Percentiles rank a stretch among this genome's conserved stretches.
Conservation (phyloP, 53 echinoderm and acorn worm species). For the Mesocentrotus franciscanus region DNA sequence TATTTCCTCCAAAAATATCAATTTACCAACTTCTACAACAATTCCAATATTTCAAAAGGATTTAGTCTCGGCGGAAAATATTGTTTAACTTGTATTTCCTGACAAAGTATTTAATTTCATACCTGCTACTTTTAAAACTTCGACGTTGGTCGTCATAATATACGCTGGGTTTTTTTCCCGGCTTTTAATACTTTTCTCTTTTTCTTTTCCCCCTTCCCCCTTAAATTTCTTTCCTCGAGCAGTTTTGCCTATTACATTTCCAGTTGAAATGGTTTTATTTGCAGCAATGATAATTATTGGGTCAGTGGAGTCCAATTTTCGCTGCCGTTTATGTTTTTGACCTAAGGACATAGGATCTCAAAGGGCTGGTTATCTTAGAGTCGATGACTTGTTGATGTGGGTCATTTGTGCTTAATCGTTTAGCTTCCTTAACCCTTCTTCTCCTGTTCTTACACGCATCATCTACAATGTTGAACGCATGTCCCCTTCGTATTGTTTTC, state of each 20-base stretch:
- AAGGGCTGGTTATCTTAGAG: background rate
- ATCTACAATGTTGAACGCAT: background rate
- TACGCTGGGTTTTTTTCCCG: background rate
- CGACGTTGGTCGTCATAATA: constrained; percentile 23
- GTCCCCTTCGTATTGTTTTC: background rate
- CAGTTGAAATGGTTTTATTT: constrained; percentile 60
- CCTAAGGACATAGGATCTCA: constrained; percentile 41
- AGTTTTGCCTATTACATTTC: constrained; percentile 55
- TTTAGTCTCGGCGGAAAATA: background rate
- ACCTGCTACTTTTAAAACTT: constrained; percentile 51
- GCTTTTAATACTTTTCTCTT: background rate
- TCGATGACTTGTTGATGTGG: constrained; percentile 59
- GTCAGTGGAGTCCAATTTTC: constrained; percentile 59
- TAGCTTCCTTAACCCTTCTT: background rate
- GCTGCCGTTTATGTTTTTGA: constrained; percentile 34
- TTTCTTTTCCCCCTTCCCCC: background rate
- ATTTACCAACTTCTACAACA: background rate
- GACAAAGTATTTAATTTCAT: constrained; percentile 35
- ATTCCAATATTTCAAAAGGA: background rate
- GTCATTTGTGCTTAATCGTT: constrained; percentile 48
- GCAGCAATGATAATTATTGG: constrained; percentile 62
- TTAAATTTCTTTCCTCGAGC: constrained; percentile 55
- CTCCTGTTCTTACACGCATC: background rate
- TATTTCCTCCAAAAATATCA: constrained; percentile 1
- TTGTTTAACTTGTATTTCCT: background rate